Base-by-base conservation (phyloP, 2,113 vertebrate genomes). In the Nerophis lumbriciformis region DNA sequence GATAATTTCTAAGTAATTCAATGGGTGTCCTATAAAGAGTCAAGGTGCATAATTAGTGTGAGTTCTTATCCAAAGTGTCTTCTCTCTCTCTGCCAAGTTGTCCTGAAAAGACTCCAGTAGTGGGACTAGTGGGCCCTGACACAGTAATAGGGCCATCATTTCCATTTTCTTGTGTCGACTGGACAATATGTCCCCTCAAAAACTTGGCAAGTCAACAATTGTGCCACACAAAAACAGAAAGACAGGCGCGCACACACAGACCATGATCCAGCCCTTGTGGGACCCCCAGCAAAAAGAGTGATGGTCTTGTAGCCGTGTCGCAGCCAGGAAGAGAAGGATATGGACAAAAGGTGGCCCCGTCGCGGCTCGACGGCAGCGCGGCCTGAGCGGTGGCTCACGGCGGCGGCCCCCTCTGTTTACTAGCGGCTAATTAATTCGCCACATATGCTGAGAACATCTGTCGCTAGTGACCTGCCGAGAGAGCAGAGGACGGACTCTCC, bases 371-470 rank as follows among this genome's bases (percentile, higher is more conserved):
- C 72, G 66, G 76, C 69, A 71, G 81, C 70, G 66, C 73, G 77
- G 80, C 75, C 80, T 81, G 78, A 78, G 78, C 76, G 90, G 94
- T 92, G 93, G 92, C 76, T 92, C 95, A 92, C 93, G 92, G 91
- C 92, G 90, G 93, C 83, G 92, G 93, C 84, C 81, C 86, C 84
- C 86, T 97, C 95, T 96, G 96, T 98, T 97, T 98, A 96, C 95
- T 94, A 92, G 95, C 92, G 92, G 93, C 95, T 98, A 98, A 98
- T 98, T 98, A 98, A 98, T 97, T 98, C 93, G 92, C 91, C 95
- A 96, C 96, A 98, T 98, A 98, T 98, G 95, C 90, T 95, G 91
- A 87, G 91, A 98, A 98, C 96, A 98, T 98, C 96, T 99, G 97
- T 94, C 92, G 92, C 90, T 68, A 82, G 84, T 95, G 95, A 98